Evolutionary conservation across 2,888 invertebrate genomes (phyloP), one percentile per base, ranked within the genome.

Genomic region (Drosophila lacicola): DNA sequence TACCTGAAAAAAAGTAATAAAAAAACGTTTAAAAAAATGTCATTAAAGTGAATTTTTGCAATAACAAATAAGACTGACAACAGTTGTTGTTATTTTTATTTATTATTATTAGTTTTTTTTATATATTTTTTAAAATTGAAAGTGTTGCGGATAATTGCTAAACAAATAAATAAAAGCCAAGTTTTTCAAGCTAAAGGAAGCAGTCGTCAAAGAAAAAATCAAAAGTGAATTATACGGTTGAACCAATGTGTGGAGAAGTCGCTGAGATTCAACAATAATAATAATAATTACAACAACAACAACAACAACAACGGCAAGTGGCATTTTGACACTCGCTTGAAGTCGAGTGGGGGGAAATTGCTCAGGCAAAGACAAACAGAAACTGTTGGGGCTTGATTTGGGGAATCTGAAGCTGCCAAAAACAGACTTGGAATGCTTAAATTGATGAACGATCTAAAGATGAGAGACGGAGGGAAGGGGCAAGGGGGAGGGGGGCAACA

Each of bases 101-200:
- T 33, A 19, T 29, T 36, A 21, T 14, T n/a, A 51, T 17, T 37
- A 14, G 13, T 51, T 21, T n/a, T 29, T 33, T 60, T 54, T 50
- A 37, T 0, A 8, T 25, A 29, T 37, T 25, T 53, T 53, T 41
- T 13, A 57, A 64, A 71, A 78, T 51, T 13, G 49, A 77, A 80
- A 70, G 82, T 69, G 75, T 69, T 62, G 41, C 44, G 17, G 25
- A 54, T 86, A 82, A 86, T 86, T 83, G 81, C 65, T 67, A 57
- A 70, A 42, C 51, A 82, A 81, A 87, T 66, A 81, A 82, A 70
- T 65, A 74, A 60, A 68, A 49, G 65, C 34, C 33, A 58, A 65
- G 70, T 62, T 70, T 37, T 70, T 34, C 19, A 41, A 42, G 37
- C 41, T 34, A 77, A 66, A 60, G 62, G 62, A 71, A 78, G 70